Percentiles rank a stretch among this genome's conserved stretches.
Conservation (phyloP, 2,797 vertebrate species). For the Rhadinocentrus ornatus region DNA sequence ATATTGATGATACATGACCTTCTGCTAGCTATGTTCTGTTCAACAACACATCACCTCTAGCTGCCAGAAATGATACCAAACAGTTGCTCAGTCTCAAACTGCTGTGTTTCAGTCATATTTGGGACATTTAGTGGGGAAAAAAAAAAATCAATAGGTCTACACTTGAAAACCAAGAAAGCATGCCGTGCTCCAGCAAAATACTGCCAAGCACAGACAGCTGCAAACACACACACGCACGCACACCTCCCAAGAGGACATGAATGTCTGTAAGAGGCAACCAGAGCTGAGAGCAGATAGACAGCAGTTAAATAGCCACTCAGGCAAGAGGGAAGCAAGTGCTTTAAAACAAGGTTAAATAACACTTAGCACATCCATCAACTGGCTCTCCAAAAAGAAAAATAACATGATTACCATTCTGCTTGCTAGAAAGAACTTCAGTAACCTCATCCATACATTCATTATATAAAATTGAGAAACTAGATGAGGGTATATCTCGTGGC, state of each 20-base stretch:
- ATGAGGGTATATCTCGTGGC: slow-evolving; percentile 44
- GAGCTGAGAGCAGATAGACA: slow-evolving; percentile 72
- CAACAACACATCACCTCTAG: slow-evolving; percentile 7
- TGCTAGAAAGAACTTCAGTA: slow-evolving; percentile 61
- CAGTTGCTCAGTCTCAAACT: slow-evolving; percentile 26
- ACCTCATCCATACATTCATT: slow-evolving; percentile 70
- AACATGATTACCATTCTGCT: slow-evolving; percentile 59
- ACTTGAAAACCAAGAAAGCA: slow-evolving; percentile 63
- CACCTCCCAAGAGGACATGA: slow-evolving; percentile 52
- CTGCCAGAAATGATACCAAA: slow-evolving; percentile 16
- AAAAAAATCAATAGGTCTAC: slow-evolving; percentile 59
- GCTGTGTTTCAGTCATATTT: slow-evolving; percentile 35
- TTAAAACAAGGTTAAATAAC: slow-evolving; percentile 87
- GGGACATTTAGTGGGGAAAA: slow-evolving; percentile 21
- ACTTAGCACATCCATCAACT: slow-evolving; percentile 82
- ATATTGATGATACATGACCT: slow-evolving; percentile 18
- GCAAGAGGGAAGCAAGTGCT: slow-evolving; percentile 80
- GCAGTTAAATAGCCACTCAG: slow-evolving; percentile 84
- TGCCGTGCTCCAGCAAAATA: slow-evolving; percentile 43
- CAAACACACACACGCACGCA: slow-evolving; percentile 33
- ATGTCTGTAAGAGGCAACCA: slow-evolving; percentile 60
- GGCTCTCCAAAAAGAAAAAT: slow-evolving; percentile 64
- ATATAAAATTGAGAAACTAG: slow-evolving; percentile 47
- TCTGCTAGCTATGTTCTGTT: slow-evolving; percentile 23
- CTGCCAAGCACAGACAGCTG: slow-evolving; percentile 47